Conservation (phyloP, 2,113 vertebrate genomes). For the Paramisgurnus dabryanus region DNA sequence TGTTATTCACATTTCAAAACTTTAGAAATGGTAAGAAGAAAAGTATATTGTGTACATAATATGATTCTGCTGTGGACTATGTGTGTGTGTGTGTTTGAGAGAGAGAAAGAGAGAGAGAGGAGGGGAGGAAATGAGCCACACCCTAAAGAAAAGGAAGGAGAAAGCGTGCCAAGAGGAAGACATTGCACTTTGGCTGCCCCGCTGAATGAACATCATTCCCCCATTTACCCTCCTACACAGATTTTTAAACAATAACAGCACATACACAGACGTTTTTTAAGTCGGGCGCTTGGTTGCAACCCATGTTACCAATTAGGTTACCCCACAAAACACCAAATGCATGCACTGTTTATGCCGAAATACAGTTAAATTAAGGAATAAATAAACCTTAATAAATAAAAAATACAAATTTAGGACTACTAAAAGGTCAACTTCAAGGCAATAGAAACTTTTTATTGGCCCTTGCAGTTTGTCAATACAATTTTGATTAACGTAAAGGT, state of each 20-base stretch:
- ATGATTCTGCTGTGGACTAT: neutral
- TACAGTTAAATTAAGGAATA: no score
- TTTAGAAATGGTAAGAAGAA: no score
- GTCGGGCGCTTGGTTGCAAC: no score
- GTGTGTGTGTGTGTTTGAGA: neutral
- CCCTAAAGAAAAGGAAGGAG: neutral
- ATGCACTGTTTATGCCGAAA: neutral
- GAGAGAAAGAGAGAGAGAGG: constrained; percentile 22
- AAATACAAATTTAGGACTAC: no score
- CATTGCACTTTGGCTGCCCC: constrained; percentile 42
- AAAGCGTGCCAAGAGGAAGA: constrained; percentile 49
- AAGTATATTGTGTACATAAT: no score
- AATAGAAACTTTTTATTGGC: no score
- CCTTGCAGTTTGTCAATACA: no score
- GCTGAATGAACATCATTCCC: constrained; percentile 3
- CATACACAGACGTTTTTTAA: neutral
- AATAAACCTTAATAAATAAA: no score
- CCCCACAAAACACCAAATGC: neutral
- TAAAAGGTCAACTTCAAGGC: no score
- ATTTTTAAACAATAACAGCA: constrained; percentile 50
- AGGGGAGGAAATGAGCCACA: constrained; percentile 71
- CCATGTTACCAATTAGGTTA: no score
- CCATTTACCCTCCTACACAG: constrained; percentile 14
- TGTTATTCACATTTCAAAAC: no score
- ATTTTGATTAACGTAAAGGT: no score